phyloP scores from a whole-genome alignment of 1,140 invertebrate genomes.

The Rhagoletis zephyria region DNA sequence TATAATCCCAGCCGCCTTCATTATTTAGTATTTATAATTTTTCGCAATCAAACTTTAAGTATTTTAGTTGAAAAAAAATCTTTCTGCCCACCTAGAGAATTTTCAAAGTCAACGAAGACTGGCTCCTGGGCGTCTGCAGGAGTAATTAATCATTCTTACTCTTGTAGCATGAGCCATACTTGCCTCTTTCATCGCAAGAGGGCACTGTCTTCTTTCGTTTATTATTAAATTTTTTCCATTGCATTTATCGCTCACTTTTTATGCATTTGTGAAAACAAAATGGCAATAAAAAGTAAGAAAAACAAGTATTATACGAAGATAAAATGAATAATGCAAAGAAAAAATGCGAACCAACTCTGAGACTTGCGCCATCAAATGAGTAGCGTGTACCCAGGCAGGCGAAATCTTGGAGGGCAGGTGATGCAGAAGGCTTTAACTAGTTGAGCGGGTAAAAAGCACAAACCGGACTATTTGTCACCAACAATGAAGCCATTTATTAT shows the following conservation, averaged over 20 bases:
- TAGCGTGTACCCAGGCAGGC: neutral
- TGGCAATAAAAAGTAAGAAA: neutral
- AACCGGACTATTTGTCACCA: constrained; percentile 71
- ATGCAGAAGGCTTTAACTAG: neutral
- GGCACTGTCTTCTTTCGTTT: neutral
- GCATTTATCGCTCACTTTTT: neutral
- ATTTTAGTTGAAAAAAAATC: no score
- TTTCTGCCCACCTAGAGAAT: neutral
- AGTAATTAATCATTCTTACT: no score
- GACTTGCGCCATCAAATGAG: neutral
- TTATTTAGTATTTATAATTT: no score
- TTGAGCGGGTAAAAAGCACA: neutral
- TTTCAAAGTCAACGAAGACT: no score
- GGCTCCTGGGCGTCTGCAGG: no score
- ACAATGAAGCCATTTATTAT: constrained; percentile 73
- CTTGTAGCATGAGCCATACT: no score
- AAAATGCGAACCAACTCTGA: constrained; percentile 3
- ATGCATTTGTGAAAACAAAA: neutral
- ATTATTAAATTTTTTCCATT: neutral
- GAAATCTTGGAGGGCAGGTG: neutral
- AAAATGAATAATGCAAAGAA: constrained; percentile 37
- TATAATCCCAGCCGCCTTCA: no score
- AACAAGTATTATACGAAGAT: neutral
- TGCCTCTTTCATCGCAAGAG: no score
- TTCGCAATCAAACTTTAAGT: no score